A percentile compares a stretch with the other conserved stretches of the same genome.
Evolutionary conservation across 2,888 invertebrate genomes (phyloP).

Genomic region (Litoditis marina): DNA sequence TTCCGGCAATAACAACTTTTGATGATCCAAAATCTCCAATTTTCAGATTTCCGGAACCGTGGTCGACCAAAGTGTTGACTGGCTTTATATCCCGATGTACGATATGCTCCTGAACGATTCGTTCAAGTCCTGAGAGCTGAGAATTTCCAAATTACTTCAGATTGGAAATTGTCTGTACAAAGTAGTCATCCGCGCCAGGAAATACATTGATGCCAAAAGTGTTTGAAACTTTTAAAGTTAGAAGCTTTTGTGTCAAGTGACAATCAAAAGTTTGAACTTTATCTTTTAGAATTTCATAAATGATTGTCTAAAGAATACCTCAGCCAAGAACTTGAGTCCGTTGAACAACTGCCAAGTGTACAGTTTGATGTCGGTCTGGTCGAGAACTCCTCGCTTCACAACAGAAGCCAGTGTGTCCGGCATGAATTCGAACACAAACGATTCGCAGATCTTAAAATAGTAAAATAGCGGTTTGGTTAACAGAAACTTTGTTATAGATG

Average conservation of each 20-base stretch:
- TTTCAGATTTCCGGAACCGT: conserved; percentile 36
- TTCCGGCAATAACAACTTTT: conserved; percentile 33
- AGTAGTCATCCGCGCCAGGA: no score
- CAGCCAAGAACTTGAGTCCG: conserved; percentile 40
- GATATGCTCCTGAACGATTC: conserved; percentile 26
- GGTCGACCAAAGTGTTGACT: conserved; percentile 47
- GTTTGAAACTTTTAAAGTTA: no score
- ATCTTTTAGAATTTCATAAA: no score
- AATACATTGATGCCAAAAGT: no score
- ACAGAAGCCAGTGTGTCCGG: conserved; percentile 32
- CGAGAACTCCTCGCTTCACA: conserved; percentile 22
- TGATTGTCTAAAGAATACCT: no score
- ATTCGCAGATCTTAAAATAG: conserved; percentile 38
- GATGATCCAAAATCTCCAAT: conserved; percentile 54
- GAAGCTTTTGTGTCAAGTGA: no score
- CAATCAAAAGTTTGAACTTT: no score
- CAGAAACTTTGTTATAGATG: no score
- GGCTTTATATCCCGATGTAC: conserved; percentile 40
- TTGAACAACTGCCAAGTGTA: conserved; percentile 56
- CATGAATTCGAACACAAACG: conserved; percentile 47
- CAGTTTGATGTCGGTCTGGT: conserved; percentile 43
- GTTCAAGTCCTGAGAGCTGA: no score
- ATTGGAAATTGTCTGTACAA: no score
- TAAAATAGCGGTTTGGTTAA: no score
- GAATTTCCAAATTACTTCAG: no score